These are phyloP conservation scores for Agapostemon virescens DNA, from an alignment of 2,888 invertebrate species.

Conservation along the genomic window DNA sequence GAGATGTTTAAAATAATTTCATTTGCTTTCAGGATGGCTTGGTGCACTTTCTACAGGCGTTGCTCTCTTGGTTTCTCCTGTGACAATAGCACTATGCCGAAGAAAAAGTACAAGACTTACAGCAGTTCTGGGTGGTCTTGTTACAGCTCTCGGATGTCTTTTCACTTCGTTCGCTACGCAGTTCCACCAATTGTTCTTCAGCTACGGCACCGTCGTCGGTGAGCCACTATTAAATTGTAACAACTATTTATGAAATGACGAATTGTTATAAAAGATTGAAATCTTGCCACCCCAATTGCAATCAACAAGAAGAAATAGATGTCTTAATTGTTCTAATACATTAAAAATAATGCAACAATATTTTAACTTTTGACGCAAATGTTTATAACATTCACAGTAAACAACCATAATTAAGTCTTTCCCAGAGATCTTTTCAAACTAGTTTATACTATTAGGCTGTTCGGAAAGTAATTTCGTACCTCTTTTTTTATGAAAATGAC, in stretches of 20 bases:
- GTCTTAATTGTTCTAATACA: no score
- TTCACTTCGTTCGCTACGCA: constrained; percentile 95
- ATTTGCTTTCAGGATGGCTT: constrained; percentile 88
- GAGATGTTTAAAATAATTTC: constrained; percentile 10
- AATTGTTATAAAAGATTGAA: background rate
- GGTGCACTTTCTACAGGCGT: constrained; percentile 90
- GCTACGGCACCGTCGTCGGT: constrained; percentile 85
- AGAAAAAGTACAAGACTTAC: constrained; percentile 93
- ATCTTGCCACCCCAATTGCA: no score
- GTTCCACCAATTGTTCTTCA: constrained; percentile 94
- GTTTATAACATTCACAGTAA: no score
- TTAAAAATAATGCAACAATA: no score
- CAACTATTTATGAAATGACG: background rate
- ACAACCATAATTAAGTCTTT: no score
- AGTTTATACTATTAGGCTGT: no score
- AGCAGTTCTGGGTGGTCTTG: constrained; percentile 92
- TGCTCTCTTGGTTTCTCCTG: constrained; percentile 90
- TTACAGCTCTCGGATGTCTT: constrained; percentile 92
- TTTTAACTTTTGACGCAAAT: no score
- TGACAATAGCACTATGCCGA: constrained; percentile 91
- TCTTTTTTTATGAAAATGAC: no score
- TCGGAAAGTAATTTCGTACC: no score
- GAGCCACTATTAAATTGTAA: constrained; percentile 58
- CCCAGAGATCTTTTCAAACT: no score
- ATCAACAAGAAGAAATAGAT: no score